Base-by-base conservation (phyloP, 2,113 vertebrate species). In the Elephantulus edwardii region DNA sequence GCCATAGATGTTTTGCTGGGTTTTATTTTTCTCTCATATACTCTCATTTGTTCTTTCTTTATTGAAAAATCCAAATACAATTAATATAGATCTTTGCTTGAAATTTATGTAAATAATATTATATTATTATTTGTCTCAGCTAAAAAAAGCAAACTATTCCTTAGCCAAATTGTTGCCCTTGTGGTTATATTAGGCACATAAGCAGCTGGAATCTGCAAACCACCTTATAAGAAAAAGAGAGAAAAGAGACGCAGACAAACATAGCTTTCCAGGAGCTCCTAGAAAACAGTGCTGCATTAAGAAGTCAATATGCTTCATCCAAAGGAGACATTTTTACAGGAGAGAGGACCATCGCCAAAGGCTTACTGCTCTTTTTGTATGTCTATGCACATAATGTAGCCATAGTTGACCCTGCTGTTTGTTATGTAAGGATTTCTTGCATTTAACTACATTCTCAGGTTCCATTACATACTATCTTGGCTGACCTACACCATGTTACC, bases 141-240 rank as follows among this genome's bases (percentile, higher is more conserved):
- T 72, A 50, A 92, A 88, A n/a, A 54, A 71, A 78, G 74, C 78
- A 90, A 88, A 76, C 46, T 60, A 6, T 10, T 66, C 35, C 64
- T 68, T 20, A 70, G 9, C 82, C 75, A 62, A 17, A n/a, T n/a
- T n/a, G n/a, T n/a, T n/a, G n/a, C n/a, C n/a, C n/a, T n/a, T n/a
- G n/a, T n/a, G n/a, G n/a, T n/a, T n/a, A n/a, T n/a, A n/a, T n/a
- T n/a, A n/a, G n/a, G n/a, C n/a, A n/a, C n/a, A n/a, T n/a, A n/a
- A n/a, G n/a, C n/a, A n/a, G n/a, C n/a, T n/a, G n/a, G n/a, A n/a
- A n/a, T n/a, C n/a, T n/a, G n/a, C n/a, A n/a, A n/a, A n/a, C n/a
- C n/a, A n/a, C n/a, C n/a, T n/a, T n/a, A n/a, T n/a, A n/a, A n/a
- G n/a, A n/a, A n/a, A n/a, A n/a, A n/a, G n/a, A 30, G 22, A 26